These are phyloP conservation scores for Thera britannica DNA, from an alignment of 2,888 invertebrate species.

Conservation along the genomic window DNA sequence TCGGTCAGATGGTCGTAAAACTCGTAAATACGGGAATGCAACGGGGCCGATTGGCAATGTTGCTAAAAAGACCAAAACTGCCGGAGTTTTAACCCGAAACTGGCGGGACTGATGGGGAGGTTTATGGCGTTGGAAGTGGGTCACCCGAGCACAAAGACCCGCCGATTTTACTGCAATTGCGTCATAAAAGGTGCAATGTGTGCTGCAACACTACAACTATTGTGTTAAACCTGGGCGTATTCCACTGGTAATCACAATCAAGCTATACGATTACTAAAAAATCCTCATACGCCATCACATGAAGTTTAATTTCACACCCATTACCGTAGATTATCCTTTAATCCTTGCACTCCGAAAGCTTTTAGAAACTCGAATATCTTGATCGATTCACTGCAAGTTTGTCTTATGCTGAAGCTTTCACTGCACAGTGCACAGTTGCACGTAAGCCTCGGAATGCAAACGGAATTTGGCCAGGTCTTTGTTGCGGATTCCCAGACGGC, in stretches of 20 bases:
- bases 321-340: neutral
- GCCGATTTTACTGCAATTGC: slow-evolving; percentile 41
- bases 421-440: slow-evolving; percentile 47
- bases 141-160: slow-evolving; percentile 61
- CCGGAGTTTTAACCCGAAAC: slow-evolving; percentile 62
- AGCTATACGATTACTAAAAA: neutral
- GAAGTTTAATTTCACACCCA: neutral
- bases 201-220: neutral
- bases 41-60: slow-evolving; percentile 60
- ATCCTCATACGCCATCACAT: neutral
- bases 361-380: neutral
- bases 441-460: slow-evolving; percentile 77
- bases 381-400: slow-evolving; percentile 50
- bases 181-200: slow-evolving; percentile 32
- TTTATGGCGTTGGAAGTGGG: slow-evolving; percentile 75
- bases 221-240: neutral
- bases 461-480: slow-evolving; percentile 78
- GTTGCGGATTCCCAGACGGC: slow-evolving; percentile 83
- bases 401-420: slow-evolving; percentile 50
- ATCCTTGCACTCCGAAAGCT: neutral
- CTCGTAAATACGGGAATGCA: slow-evolving; percentile 67
- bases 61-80: slow-evolving; percentile 70
- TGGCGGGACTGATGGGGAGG: slow-evolving; percentile 68
- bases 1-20: slow-evolving; percentile 71
- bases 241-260: neutral